Percentiles rank a stretch among this genome's conserved stretches.
phyloP scores from a whole-genome alignment of 2,113 vertebrate species.

The Sceloporus undulatus region DNA sequence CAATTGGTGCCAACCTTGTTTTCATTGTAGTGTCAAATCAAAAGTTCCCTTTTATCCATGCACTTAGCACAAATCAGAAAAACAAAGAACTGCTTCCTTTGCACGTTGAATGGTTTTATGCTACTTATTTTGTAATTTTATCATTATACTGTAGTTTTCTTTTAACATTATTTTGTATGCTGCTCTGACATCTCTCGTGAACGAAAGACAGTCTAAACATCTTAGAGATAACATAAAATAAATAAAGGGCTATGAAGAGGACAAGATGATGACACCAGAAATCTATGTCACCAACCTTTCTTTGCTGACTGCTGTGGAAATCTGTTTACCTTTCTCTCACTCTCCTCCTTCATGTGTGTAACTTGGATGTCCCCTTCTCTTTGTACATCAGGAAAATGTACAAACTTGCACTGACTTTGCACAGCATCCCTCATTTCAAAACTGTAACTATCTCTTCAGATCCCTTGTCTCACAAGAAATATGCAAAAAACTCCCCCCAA shows the following conservation, averaged over 20 bases:
- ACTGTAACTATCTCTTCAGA: background rate
- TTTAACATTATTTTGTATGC: background rate
- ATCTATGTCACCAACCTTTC: background rate
- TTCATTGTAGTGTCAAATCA: background rate
- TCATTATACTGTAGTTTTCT: background rate
- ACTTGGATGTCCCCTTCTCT: background rate
- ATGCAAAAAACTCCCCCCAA: background rate
- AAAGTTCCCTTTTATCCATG: background rate
- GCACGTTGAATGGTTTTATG: background rate
- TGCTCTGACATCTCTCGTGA: background rate
- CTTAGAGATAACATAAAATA: background rate
- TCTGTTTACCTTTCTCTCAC: background rate
- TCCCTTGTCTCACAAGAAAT: background rate
- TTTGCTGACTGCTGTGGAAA: background rate
- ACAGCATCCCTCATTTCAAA: background rate
- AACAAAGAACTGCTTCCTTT: background rate
- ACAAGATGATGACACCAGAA: background rate
- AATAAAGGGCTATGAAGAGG: background rate
- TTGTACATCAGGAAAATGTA: background rate
- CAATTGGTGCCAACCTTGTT: background rate
- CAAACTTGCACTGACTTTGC: background rate
- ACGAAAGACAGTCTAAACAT: background rate
- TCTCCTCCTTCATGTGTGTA: background rate
- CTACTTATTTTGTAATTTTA: background rate
- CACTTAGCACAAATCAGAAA: background rate